Percentiles rank a stretch among this genome's conserved stretches.
phyloP scores from a whole-genome alignment of 2,797 vertebrate species.

The Taeniopygia guttata region DNA sequence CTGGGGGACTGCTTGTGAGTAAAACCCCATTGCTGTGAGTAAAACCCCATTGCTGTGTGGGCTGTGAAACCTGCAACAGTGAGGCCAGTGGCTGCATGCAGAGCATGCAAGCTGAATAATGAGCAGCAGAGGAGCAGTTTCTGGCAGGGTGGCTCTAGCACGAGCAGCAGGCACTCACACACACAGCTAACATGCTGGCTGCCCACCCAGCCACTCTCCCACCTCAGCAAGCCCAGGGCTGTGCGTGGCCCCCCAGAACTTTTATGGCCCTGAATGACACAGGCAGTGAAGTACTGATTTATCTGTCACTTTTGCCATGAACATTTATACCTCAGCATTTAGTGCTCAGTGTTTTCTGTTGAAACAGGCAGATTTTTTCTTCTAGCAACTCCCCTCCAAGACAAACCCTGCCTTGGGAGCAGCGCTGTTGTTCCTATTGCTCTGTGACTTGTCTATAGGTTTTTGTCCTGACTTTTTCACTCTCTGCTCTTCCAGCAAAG shows the following conservation, averaged over 20 bases:
- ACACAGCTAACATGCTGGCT: rapidly evolving
- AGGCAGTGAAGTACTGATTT: neutral
- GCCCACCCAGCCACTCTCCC: neutral
- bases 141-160: neutral
- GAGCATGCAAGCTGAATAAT: neutral
- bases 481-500: slow-evolving; percentile 70
- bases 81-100: neutral
- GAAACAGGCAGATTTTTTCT: neutral
- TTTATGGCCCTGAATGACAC: neutral
- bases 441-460: neutral
- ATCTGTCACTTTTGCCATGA: neutral
- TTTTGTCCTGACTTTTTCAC: neutral
- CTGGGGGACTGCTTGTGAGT: slow-evolving; percentile 84
- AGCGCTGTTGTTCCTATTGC: neutral
- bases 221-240: neutral
- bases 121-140: neutral
- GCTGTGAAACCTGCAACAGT: neutral
- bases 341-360: neutral
- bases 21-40: too few species aligned
- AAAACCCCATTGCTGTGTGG: neutral
- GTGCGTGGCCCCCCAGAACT: neutral
- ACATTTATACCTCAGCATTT: neutral
- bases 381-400: neutral
- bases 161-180: neutral
- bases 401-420: neutral